Evolutionary conservation across 2,888 invertebrate species (phyloP).

Genomic region (Chesias legatella): DNA sequence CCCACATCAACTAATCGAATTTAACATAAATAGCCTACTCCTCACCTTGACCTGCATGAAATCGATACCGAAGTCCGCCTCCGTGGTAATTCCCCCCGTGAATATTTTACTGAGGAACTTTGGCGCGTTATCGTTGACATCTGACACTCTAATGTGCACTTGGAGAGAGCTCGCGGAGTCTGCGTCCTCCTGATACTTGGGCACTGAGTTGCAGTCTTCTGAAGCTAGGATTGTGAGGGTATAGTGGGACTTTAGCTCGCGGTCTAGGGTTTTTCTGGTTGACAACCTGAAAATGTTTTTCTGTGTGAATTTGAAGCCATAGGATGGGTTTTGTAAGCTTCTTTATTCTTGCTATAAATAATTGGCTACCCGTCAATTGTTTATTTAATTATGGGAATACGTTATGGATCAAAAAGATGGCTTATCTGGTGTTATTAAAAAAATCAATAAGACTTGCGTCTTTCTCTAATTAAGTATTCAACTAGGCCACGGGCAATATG

Average conservation of each 20-base stretch:
- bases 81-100: constrained; percentile 96
- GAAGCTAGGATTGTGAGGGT: constrained; percentile 88
- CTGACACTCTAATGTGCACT: constrained; percentile 86
- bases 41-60: constrained; percentile 88
- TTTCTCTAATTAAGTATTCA: too few species aligned
- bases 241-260: constrained; percentile 85
- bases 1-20: background rate
- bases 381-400: too few species aligned
- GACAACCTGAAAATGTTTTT: constrained; percentile 45
- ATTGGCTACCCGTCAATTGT: too few species aligned
- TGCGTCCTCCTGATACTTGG: constrained; percentile 76
- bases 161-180: constrained; percentile 86
- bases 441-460: too few species aligned
- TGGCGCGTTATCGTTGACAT: constrained; percentile 96
- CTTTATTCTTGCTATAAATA: too few species aligned
- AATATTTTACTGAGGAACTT: constrained; percentile 89
- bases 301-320: too few species aligned
- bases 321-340: too few species aligned
- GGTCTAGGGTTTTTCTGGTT: constrained; percentile 83
- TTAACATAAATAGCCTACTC: constrained; percentile 2
- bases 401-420: too few species aligned
- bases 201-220: constrained; percentile 87
- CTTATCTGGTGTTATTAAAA: too few species aligned
- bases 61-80: constrained; percentile 93
- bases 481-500: too few species aligned